These are phyloP conservation scores for Abscondita cerata DNA, from an alignment of 2,888 invertebrate species.

Conservation along the genomic window DNA sequence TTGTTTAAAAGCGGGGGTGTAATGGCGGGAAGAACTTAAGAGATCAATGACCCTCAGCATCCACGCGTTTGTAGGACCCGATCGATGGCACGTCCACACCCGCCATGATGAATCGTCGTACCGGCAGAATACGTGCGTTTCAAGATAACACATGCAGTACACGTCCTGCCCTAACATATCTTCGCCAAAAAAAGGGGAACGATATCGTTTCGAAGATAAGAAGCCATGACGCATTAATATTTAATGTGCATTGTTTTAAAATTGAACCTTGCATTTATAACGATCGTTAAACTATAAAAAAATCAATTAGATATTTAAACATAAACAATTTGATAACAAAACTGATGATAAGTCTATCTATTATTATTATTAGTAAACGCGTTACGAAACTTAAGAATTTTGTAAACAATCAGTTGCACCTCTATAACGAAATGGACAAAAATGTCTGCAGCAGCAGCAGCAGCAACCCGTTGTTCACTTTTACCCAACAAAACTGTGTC, in stretches of 20 bases:
- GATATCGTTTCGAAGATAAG: neutral
- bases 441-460: neutral
- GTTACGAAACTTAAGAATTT: constrained; percentile 1
- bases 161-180: constrained; percentile 23
- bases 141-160: constrained; percentile 6
- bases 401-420: neutral
- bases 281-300: neutral
- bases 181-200: constrained; percentile 13
- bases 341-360: neutral
- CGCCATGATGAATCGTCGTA: constrained; percentile 44
- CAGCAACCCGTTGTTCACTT: constrained; percentile 17
- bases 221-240: neutral
- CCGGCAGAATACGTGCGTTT: constrained; percentile 12
- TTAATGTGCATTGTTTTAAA: neutral
- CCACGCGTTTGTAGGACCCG: constrained; percentile 42
- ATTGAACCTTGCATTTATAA: too few species aligned
- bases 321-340: constrained; percentile 10
- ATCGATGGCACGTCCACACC: constrained; percentile 46
- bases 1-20: constrained; percentile 26
- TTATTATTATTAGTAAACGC: neutral
- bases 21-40: constrained; percentile 43
- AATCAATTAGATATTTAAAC: constrained; percentile 11
- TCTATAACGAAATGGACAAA: neutral
- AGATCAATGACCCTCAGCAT: constrained; percentile 48
- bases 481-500: constrained; percentile 22